Evolutionary conservation across 1,140 invertebrate genomes (phyloP).

Genomic region (Trinorchestia longiramus): DNA sequence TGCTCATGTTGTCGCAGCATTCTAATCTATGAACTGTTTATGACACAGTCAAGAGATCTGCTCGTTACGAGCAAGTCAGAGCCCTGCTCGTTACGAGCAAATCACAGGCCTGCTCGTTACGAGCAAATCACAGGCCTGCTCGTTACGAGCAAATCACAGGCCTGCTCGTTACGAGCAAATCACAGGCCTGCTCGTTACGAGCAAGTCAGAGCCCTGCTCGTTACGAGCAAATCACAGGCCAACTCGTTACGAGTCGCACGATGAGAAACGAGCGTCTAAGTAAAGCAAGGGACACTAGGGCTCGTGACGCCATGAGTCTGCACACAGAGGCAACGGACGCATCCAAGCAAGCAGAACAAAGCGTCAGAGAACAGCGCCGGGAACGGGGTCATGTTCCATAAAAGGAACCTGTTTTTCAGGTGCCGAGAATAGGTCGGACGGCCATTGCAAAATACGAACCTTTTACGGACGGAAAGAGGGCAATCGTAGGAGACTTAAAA

Average conservation of each 20-base stretch:
- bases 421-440: slow-evolving; percentile 4
- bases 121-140: too few species aligned
- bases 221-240: background rate
- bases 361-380: background rate
- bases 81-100: too few species aligned
- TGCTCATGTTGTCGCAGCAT: background rate
- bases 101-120: too few species aligned
- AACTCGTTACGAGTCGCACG: background rate
- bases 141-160: too few species aligned
- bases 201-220: too few species aligned
- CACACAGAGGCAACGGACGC: background rate
- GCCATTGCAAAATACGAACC: background rate
- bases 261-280: background rate
- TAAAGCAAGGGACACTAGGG: background rate
- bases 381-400: background rate
- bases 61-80: too few species aligned
- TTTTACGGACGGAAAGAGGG: background rate
- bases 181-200: too few species aligned
- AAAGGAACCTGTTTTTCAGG: background rate
- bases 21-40: too few species aligned
- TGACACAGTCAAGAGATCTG: too few species aligned
- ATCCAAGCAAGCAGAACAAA: slow-evolving; percentile 7
- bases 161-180: too few species aligned
- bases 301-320: background rate
- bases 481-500: background rate